These are phyloP conservation scores for Zele albiditarsus DNA, from an alignment of 2,888 invertebrate genomes.

Conservation along the genomic window DNA sequence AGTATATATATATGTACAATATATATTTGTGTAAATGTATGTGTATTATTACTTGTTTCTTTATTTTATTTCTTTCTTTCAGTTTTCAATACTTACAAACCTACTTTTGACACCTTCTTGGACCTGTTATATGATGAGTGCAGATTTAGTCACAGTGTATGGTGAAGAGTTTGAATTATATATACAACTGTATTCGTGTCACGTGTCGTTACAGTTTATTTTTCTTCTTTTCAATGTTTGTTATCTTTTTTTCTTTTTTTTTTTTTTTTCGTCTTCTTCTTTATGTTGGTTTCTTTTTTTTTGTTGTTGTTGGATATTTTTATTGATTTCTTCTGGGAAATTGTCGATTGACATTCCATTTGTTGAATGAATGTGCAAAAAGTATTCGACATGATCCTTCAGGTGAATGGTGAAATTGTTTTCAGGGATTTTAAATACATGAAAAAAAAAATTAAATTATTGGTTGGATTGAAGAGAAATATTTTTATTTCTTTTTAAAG, in stretches of 20 bases:
- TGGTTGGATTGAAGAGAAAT: not conserved
- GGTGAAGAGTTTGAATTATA: not conserved
- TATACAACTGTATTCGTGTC: constrained; percentile 13
- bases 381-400: constrained; percentile 23
- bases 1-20: not conserved
- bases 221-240: not conserved
- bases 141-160: not conserved
- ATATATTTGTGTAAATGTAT: not conserved
- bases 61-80: constrained; percentile 5
- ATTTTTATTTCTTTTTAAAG: not conserved
- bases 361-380: not conserved
- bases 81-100: constrained; percentile 15
- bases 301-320: not conserved
- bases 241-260: not conserved
- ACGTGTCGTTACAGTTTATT: constrained; percentile 9
- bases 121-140: not conserved
- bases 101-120: constrained; percentile 25
- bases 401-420: not conserved
- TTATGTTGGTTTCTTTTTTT: not conserved
- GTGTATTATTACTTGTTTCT: constrained; percentile 1
- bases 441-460: no score
- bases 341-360: constrained; percentile 24
- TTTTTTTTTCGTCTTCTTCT: no score
- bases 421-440: not conserved
- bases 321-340: constrained; percentile 15